Percentiles rank a stretch among this genome's conserved stretches.
Conservation (phyloP, 2,797 vertebrate genomes). For the Crocidura indochinensis region DNA sequence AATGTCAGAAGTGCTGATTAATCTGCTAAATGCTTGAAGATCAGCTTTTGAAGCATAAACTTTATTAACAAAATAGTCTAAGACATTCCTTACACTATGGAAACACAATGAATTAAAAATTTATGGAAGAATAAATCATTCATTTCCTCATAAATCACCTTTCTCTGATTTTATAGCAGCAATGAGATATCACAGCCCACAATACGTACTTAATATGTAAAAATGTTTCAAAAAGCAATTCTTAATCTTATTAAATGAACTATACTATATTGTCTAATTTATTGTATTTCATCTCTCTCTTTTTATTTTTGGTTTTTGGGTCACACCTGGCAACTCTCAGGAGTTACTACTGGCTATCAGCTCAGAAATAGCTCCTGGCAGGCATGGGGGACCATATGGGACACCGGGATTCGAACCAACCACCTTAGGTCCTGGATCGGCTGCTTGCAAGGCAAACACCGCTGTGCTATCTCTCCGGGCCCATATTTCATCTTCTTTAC, state of each 20-base stretch:
- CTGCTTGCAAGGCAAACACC: too few relatives aligned
- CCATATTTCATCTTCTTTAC: constrained; percentile 52
- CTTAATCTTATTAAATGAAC: constrained; percentile 32
- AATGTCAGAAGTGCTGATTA: constrained; percentile 24
- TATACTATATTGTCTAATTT: constrained; percentile 19
- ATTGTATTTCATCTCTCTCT: constrained; percentile 47
- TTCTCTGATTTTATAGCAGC: constrained; percentile 37
- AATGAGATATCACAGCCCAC: constrained; percentile 47
- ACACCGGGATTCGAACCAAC: too few relatives aligned
- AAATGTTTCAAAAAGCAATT: constrained; percentile 58
- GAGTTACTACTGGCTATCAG: too few relatives aligned
- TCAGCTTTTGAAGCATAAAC: constrained; percentile 53
- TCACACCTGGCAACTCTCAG: too few relatives aligned
- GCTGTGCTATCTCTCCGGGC: too few relatives aligned
- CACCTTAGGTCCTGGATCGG: too few relatives aligned
- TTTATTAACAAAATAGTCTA: constrained; percentile 56
- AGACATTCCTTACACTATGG: constrained; percentile 14
- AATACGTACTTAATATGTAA: constrained; percentile 43
- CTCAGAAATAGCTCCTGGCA: too few relatives aligned
- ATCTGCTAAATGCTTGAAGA: constrained; percentile 55
- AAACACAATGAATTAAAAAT: constrained; percentile 59
- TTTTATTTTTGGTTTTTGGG: too few relatives aligned
- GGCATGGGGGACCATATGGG: too few relatives aligned
- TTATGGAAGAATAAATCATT: constrained; percentile 42
- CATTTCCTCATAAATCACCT: not conserved